phyloP scores from a whole-genome alignment of 2,113 vertebrate species.

The Raphicerus campestris region DNA sequence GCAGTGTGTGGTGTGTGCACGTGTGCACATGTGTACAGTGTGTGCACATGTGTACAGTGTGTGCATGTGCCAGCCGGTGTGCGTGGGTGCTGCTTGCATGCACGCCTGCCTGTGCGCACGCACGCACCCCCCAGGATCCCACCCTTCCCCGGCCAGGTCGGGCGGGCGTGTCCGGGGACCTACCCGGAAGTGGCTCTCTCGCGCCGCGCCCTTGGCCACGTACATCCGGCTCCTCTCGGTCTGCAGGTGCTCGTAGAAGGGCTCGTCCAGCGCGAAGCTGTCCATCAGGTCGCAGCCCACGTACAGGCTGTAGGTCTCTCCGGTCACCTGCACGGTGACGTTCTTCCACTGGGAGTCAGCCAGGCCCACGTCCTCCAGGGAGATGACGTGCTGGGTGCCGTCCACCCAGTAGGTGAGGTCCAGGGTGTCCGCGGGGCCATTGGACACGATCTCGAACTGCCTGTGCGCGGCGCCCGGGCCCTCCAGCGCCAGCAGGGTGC shows the following conservation, averaged over 20 bases:
- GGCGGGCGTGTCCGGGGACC: neutral
- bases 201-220: conserved; percentile 88
- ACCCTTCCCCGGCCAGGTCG: accelerated
- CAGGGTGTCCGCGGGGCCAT: conserved; percentile 92
- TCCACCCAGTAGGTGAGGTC: conserved; percentile 93
- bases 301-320: conserved; percentile 91
- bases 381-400: conserved; percentile 87
- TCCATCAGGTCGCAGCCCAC: conserved; percentile 94
- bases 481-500: conserved; percentile 91
- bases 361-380: conserved; percentile 95
- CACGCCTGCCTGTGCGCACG: accelerated
- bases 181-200: conserved; percentile 96
- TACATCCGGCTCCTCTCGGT: conserved; percentile 89
- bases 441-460: conserved; percentile 95
- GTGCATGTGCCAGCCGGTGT: neutral
- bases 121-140: no score
- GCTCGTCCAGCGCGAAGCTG: conserved; percentile 93
- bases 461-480: conserved; percentile 81
- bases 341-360: conserved; percentile 97
- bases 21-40: no score
- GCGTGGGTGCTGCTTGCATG: accelerated
- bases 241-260: conserved; percentile 91
- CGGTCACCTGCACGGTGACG: conserved; percentile 90
- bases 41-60: neutral
- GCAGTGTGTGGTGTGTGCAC: no score